A percentile compares a stretch with the other conserved stretches of the same genome.
phyloP scores from a whole-genome alignment of 2,113 vertebrate genomes.

The Chiloscyllium plagiosum region DNA sequence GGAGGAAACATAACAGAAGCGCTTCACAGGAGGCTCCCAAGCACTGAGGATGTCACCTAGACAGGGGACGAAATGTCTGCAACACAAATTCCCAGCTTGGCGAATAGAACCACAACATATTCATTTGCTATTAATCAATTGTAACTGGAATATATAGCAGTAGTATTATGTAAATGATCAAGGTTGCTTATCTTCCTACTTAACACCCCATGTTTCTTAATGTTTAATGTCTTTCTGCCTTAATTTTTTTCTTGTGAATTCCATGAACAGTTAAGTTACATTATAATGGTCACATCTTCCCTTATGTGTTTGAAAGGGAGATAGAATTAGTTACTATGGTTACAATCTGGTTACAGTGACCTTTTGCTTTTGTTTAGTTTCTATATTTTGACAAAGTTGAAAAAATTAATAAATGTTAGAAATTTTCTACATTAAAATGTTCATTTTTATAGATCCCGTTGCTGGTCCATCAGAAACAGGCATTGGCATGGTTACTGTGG shows the following conservation, averaged over 20 bases:
- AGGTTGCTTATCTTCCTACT: not conserved
- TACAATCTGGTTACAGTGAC: not conserved
- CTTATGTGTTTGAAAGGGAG: not conserved
- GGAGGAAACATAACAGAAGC: too few species aligned
- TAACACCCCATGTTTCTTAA: not conserved
- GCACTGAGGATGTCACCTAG: too few species aligned
- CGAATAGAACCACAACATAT: too few species aligned
- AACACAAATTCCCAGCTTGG: too few species aligned
- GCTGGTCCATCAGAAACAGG: conserved; percentile 80
- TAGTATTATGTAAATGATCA: not conserved
- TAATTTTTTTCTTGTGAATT: not conserved
- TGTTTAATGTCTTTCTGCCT: not conserved
- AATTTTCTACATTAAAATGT: not conserved
- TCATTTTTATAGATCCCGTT: conserved; percentile 56
- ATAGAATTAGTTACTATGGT: not conserved
- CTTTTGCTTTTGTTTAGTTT: not conserved
- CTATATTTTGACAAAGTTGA: not conserved
- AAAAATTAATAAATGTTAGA: not conserved
- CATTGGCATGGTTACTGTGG: conserved; percentile 85
- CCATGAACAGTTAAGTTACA: not conserved
- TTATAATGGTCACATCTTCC: not conserved
- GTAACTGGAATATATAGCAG: not conserved
- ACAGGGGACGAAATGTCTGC: too few species aligned
- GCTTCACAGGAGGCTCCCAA: too few species aligned
- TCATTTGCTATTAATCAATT: not conserved